Percentiles rank a stretch among this genome's conserved stretches.
phyloP scores from a whole-genome alignment of 2,888 invertebrate genomes.

The Dinocampus coccinellae region DNA sequence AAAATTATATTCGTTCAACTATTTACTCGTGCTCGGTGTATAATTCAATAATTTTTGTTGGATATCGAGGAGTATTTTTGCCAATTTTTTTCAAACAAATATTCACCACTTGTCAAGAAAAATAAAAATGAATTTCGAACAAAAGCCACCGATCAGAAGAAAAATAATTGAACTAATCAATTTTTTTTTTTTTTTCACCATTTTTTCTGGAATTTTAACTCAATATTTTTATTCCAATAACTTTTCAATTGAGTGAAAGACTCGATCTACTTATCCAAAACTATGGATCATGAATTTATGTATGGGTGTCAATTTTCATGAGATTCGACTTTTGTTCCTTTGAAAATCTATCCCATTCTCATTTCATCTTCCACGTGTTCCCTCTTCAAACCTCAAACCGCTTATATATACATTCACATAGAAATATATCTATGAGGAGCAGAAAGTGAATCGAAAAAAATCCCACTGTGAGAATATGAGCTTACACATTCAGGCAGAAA shows the following conservation, averaged over 20 bases:
- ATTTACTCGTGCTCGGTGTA: neutral
- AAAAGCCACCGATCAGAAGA: neutral
- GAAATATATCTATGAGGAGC: neutral
- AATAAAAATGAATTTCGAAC: too few species aligned
- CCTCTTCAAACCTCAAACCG: neutral
- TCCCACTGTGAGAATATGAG: neutral
- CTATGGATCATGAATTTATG: conserved; percentile 5
- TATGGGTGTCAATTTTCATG: conserved; percentile 9
- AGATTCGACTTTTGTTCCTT: conserved; percentile 2
- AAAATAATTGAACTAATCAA: neutral
- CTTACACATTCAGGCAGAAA: neutral
- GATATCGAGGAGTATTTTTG: too few species aligned
- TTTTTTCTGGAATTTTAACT: neutral
- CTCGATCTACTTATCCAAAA: neutral
- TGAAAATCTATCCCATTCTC: conserved; percentile 1
- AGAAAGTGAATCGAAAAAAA: neutral
- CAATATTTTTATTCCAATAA: neutral
- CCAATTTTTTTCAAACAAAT: neutral
- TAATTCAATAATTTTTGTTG: neutral
- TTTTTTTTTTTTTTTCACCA: neutral
- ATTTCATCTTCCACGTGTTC: neutral
- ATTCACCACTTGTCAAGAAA: neutral
- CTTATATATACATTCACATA: neutral
- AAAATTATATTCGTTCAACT: too few species aligned
- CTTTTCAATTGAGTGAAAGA: neutral